A percentile compares a stretch with the other conserved stretches of the same genome.
phyloP scores from a whole-genome alignment of 2,113 vertebrate species.

The Tetraodon nigroviridis region DNA sequence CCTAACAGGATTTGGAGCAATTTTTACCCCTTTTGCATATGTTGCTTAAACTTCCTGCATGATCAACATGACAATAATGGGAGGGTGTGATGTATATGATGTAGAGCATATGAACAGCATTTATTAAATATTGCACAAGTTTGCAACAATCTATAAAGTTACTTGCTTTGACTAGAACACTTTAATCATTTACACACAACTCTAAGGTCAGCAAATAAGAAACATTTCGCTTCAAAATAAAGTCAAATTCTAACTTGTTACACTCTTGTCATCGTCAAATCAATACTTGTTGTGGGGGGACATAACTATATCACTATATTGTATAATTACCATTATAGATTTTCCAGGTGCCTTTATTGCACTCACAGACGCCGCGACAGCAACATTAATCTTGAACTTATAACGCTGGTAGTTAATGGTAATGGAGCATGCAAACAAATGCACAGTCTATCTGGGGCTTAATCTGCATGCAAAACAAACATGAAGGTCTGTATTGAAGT shows the following conservation, averaged over 20 bases:
- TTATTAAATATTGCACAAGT: no score
- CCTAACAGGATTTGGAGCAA: conserved; percentile 17
- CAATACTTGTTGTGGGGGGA: conserved; percentile 27
- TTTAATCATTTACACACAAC: neutral
- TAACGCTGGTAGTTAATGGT: conserved; percentile 31
- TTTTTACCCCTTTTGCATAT: neutral
- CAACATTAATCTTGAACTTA: conserved; percentile 6
- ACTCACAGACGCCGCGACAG: neutral
- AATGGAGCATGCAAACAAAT: conserved; percentile 8
- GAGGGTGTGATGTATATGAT: neutral
- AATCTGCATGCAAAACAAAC: conserved; percentile 9
- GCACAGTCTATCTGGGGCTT: conserved; percentile 17
- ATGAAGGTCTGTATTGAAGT: conserved; percentile 10
- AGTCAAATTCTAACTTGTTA: neutral
- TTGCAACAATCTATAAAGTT: neutral
- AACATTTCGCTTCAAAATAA: no score
- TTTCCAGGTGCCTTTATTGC: neutral
- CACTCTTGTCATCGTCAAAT: conserved; percentile 25
- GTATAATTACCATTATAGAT: neutral
- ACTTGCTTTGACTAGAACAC: neutral
- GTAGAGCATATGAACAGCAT: no score
- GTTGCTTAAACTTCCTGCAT: neutral
- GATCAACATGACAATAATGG: neutral
- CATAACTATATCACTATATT: conserved; percentile 20
- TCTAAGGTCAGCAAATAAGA: no score